A percentile compares a stretch with the other conserved stretches of the same genome.
phyloP scores from a whole-genome alignment of 2,888 invertebrate species.

The Azorinus chamasolen region DNA sequence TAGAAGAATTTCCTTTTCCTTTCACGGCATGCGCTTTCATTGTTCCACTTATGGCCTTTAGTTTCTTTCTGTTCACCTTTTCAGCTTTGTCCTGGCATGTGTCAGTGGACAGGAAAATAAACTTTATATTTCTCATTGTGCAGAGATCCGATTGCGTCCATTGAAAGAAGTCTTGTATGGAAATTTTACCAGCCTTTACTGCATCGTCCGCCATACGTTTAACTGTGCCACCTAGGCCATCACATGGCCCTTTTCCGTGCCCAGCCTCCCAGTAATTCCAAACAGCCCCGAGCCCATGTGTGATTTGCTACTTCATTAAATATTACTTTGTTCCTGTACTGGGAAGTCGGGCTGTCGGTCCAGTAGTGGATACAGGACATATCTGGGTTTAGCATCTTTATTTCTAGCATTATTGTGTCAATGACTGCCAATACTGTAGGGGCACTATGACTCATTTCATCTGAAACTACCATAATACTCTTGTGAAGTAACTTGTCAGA shows the following conservation, averaged over 20 bases:
- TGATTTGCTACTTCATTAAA: slow-evolving; percentile 12
- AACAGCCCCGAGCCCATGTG: slow-evolving; percentile 1
- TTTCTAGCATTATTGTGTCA: slow-evolving; percentile 15
- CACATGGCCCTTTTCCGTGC: no score
- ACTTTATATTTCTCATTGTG: no score
- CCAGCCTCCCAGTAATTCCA: slow-evolving; percentile 56
- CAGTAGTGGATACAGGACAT: slow-evolving; percentile 9
- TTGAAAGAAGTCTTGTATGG: slow-evolving; percentile 26
- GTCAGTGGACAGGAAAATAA: no score
- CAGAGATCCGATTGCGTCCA: slow-evolving; percentile 22
- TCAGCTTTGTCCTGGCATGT: neutral
- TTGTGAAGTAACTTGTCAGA: slow-evolving; percentile 11
- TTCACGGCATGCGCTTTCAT: slow-evolving; percentile 17
- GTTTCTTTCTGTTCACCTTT: slow-evolving; percentile 2
- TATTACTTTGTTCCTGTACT: slow-evolving; percentile 20
- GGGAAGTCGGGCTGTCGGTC: slow-evolving; percentile 27
- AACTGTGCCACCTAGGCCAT: no score
- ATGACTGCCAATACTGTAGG: slow-evolving; percentile 11
- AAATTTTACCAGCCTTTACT: slow-evolving; percentile 4
- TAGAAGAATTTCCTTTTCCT: neutral
- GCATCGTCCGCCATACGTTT: slow-evolving; percentile 36
- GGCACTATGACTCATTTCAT: slow-evolving; percentile 20
- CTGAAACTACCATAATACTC: slow-evolving; percentile 17
- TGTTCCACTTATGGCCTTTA: slow-evolving; percentile 25
- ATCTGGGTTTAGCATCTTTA: neutral